Evolutionary conservation across 1,140 invertebrate species (phyloP).

Genomic region (Adoxophyes honmai): DNA sequence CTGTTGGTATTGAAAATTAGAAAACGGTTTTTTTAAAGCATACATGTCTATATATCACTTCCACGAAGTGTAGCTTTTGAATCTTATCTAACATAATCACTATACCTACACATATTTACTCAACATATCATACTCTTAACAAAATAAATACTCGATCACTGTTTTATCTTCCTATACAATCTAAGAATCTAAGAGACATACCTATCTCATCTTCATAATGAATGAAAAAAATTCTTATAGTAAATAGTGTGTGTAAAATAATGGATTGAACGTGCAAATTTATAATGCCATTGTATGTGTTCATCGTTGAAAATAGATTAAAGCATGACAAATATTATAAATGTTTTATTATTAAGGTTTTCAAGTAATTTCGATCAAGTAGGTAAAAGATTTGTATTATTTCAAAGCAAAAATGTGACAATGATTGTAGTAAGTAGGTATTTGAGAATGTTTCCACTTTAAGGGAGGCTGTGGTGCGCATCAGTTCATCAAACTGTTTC

Average conservation of each 20-base stretch:
- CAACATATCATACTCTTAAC: slow-evolving; percentile 9
- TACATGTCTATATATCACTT: background rate
- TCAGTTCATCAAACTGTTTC: no score
- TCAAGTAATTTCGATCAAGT: no score
- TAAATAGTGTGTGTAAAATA: background rate
- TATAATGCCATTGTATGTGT: slow-evolving; percentile 56
- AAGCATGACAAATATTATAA: slow-evolving; percentile 10
- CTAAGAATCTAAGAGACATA: slow-evolving; percentile 7
- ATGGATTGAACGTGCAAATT: slow-evolving; percentile 1
- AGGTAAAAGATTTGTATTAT: no score
- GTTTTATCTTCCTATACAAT: background rate
- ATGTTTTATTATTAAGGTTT: background rate
- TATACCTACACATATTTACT: slow-evolving; percentile 11
- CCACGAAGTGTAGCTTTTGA: slow-evolving; percentile 1
- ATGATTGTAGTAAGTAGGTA: no score
- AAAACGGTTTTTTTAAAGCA: no score
- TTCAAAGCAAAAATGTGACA: no score
- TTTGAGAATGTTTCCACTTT: no score
- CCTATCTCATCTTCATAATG: slow-evolving; percentile 4
- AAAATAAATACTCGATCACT: slow-evolving; percentile 9
- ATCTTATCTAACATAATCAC: slow-evolving; percentile 4
- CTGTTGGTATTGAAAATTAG: no score
- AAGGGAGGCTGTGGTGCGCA: no score
- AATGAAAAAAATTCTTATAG: background rate
- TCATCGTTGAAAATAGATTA: slow-evolving; percentile 36